These are phyloP conservation scores for Kryptolebias marmoratus DNA, from an alignment of 2,113 vertebrate species.

Conservation along the genomic window DNA sequence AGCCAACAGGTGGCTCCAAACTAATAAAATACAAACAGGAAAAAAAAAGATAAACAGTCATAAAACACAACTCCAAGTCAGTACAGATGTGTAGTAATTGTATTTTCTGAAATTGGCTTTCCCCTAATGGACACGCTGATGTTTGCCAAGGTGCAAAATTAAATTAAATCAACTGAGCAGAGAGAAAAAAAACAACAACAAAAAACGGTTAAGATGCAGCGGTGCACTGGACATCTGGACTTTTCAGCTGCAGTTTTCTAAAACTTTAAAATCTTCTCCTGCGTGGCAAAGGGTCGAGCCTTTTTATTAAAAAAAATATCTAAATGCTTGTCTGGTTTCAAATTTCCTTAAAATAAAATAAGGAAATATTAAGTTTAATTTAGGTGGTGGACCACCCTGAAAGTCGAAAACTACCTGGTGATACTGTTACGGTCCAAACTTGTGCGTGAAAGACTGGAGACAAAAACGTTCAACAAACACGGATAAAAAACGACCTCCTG, in stretches of 20 bases:
- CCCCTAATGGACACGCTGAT: neutral
- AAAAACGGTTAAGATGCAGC: constrained; percentile 1
- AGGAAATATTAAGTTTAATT: too few species aligned
- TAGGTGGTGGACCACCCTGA: too few species aligned
- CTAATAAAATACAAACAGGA: neutral
- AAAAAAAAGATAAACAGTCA: neutral
- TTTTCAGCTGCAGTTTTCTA: neutral
- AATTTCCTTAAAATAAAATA: too few species aligned
- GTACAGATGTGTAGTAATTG: neutral
- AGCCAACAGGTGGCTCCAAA: neutral
- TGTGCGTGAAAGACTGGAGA: constrained; percentile 5
- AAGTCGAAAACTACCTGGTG: too few species aligned
- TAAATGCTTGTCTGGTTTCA: too few species aligned
- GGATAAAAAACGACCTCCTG: neutral
- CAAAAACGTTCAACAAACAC: constrained; percentile 7
- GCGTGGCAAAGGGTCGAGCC: neutral
- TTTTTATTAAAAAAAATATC: too few species aligned
- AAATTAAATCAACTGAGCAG: too few species aligned
- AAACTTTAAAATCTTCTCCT: constrained; percentile 6
- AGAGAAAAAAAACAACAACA: neutral
- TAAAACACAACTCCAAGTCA: constrained; percentile 25
- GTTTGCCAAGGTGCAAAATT: constrained; percentile 16
- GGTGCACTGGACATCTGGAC: constrained; percentile 16
- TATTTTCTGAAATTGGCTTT: constrained; percentile 10
- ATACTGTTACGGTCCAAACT: constrained; percentile 6